These are phyloP conservation scores for Odontesthes bonariensis DNA, from an alignment of 2,113 vertebrate species.

Conservation along the genomic window DNA sequence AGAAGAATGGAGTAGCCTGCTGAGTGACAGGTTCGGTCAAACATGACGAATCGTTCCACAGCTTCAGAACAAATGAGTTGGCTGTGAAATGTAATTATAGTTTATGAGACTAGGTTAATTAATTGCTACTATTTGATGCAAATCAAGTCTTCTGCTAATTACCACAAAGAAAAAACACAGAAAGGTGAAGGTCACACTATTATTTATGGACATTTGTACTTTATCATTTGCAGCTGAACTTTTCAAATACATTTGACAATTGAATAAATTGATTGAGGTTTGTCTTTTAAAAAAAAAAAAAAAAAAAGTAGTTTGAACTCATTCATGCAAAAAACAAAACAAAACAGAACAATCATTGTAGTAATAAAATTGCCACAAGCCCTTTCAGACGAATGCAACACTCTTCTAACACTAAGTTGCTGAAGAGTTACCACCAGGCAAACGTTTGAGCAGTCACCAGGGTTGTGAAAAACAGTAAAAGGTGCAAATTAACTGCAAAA, in stretches of 20 bases:
- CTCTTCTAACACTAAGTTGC: neutral
- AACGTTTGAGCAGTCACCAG: neutral
- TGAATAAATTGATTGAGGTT: neutral
- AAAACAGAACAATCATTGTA: constrained; percentile 3
- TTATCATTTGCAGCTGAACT: neutral
- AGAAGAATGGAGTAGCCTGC: constrained; percentile 23
- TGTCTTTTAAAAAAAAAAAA: too few relatives aligned
- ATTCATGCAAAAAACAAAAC: too few relatives aligned
- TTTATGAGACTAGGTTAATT: constrained; percentile 24
- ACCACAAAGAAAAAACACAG: constrained; percentile 4
- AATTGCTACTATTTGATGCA: constrained; percentile 14
- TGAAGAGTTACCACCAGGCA: neutral
- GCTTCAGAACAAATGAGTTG: constrained; percentile 34
- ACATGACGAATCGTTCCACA: constrained; percentile 24
- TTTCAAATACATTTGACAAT: neutral
- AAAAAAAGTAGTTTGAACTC: too few relatives aligned
- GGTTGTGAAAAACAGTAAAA: neutral
- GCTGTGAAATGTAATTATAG: constrained; percentile 29
- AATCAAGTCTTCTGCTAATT: constrained; percentile 10
- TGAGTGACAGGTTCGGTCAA: constrained; percentile 56
- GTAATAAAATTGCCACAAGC: neutral
- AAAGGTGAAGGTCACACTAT: neutral
- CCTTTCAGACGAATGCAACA: too few relatives aligned
- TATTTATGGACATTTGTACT: neutral
- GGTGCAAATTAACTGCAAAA: neutral